Conservation (phyloP, 2,888 invertebrate genomes). For the Asteroscopus sphinx region DNA sequence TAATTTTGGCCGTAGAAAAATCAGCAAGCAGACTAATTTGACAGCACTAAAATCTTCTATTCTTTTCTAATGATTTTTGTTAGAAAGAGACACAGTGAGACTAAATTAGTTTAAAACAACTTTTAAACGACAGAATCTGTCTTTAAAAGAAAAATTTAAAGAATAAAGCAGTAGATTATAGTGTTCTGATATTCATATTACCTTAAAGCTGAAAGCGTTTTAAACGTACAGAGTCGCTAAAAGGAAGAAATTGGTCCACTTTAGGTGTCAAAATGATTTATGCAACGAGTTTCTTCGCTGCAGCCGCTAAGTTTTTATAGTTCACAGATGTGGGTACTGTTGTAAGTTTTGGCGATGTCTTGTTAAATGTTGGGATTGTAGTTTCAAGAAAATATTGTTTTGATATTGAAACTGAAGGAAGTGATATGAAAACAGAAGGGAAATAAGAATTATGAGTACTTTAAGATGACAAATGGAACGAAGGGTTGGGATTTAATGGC, state of each 20-base stretch:
- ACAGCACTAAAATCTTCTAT: too few relatives aligned
- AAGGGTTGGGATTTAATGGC: too few relatives aligned
- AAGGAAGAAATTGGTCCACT: conserved; percentile 59
- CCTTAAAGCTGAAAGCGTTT: conserved; percentile 49
- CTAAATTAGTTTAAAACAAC: too few relatives aligned
- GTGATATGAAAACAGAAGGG: not conserved
- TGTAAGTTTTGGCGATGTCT: conserved; percentile 11
- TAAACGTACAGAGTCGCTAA: conserved; percentile 38
- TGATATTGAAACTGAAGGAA: conserved; percentile 2
- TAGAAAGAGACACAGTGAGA: too few relatives aligned
- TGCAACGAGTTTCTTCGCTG: conserved; percentile 46
- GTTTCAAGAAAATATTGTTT: conserved; percentile 1
- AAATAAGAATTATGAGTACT: not conserved
- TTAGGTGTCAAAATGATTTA: conserved; percentile 58
- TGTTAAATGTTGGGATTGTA: conserved; percentile 13
- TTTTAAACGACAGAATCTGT: too few relatives aligned
- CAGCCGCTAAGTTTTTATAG: conserved; percentile 51
- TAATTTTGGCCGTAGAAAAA: too few relatives aligned
- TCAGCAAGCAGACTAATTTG: too few relatives aligned
- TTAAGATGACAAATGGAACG: too few relatives aligned
- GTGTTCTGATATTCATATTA: conserved; percentile 51
- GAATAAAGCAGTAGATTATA: too few relatives aligned
- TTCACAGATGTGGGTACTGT: conserved; percentile 28
- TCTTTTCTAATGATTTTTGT: too few relatives aligned
- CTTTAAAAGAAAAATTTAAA: too few relatives aligned